phyloP scores from a whole-genome alignment of 2,797 vertebrate genomes.

The Champsocephalus gunnari region DNA sequence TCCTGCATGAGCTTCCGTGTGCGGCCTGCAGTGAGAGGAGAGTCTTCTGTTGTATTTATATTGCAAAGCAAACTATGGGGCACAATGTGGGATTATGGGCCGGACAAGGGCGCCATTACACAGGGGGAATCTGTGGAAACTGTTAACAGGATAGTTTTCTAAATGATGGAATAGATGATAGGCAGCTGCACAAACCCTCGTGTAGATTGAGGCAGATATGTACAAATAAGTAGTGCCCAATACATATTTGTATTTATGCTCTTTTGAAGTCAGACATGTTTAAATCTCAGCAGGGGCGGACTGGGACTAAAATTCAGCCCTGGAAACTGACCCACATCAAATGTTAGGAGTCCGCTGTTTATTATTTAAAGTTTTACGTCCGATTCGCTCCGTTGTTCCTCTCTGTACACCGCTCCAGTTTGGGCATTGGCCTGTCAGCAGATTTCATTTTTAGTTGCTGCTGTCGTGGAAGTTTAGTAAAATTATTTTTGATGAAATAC shows the following conservation, averaged over 20 bases:
- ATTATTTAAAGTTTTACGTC: too few relatives aligned
- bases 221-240: not conserved
- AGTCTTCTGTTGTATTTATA: constrained; percentile 1
- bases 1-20: not conserved
- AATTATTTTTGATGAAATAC: too few relatives aligned
- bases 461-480: too few relatives aligned
- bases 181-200: not conserved
- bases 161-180: not conserved
- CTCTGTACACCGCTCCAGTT: too few relatives aligned
- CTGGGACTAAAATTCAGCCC: too few relatives aligned
- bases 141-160: not conserved
- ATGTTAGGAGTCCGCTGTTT: too few relatives aligned
- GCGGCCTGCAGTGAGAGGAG: not conserved
- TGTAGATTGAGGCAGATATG: not conserved
- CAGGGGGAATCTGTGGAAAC: not conserved
- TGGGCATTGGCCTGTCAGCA: too few relatives aligned
- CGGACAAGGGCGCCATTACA: not conserved
- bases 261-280: not conserved
- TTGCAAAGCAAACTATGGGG: not conserved
- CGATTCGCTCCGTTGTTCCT: too few relatives aligned
- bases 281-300: too few relatives aligned
- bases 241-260: not conserved
- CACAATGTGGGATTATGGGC: not conserved
- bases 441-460: too few relatives aligned
- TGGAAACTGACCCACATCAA: too few relatives aligned